These are phyloP conservation scores for Denticeps clupeoides DNA, from an alignment of 2,797 vertebrate genomes.

Conservation along the genomic window DNA sequence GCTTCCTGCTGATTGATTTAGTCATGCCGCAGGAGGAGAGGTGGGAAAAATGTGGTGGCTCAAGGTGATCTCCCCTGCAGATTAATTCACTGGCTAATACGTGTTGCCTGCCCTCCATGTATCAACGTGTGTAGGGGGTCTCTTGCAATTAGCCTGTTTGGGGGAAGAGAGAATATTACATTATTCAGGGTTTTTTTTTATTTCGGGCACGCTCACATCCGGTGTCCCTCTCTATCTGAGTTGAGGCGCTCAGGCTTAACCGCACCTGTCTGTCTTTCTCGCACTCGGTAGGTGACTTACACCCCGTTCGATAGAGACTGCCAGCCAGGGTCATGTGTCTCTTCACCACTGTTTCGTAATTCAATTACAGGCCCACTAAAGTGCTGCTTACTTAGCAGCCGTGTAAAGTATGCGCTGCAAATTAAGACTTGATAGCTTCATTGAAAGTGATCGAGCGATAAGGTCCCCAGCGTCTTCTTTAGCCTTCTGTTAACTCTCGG, in stretches of 20 bases:
- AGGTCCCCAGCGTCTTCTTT: too few relatives aligned
- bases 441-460: conserved; percentile 1
- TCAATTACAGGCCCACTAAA: not conserved
- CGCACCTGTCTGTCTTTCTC: too few relatives aligned
- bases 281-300: too few relatives aligned
- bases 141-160: conserved; percentile 17
- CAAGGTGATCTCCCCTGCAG: conserved; percentile 11
- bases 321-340: too few relatives aligned
- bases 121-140: conserved; percentile 14
- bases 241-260: too few relatives aligned
- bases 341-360: conserved; percentile 9
- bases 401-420: conserved; percentile 1
- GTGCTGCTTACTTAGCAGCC: not conserved
- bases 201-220: conserved; percentile 15
- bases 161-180: conserved; percentile 12
- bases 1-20: conserved; percentile 16
- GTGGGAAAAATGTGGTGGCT: not conserved
- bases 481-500: too few relatives aligned
- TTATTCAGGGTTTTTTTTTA: conserved; percentile 23
- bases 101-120: conserved; percentile 11
- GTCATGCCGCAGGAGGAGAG: conserved; percentile 10
- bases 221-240: conserved; percentile 17
- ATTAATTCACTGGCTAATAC: conserved; percentile 21
- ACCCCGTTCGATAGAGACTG: too few relatives aligned
- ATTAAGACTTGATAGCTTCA: conserved; percentile 11